These are phyloP conservation scores for Sebastes oblongus DNA, from an alignment of 2,797 vertebrate genomes.

Conservation along the genomic window DNA sequence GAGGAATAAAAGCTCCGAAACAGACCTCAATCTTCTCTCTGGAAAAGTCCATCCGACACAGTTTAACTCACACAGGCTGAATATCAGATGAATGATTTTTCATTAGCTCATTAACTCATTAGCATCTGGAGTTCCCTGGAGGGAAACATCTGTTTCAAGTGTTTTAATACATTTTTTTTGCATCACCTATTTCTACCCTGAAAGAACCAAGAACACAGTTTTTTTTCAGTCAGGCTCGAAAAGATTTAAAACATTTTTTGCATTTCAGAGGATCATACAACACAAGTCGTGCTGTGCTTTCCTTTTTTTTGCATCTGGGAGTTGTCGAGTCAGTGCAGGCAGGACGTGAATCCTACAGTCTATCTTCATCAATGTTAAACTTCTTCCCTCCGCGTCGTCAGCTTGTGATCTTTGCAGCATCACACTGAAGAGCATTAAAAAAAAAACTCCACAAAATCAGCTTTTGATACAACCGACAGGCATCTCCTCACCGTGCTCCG, in stretches of 20 bases:
- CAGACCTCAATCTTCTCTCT: constrained; percentile 8
- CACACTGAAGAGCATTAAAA: background rate
- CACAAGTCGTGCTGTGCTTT: constrained; percentile 30
- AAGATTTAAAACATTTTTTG: constrained; percentile 29
- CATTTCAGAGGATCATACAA: constrained; percentile 27
- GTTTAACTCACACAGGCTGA: background rate
- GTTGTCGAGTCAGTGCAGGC: constrained; percentile 21
- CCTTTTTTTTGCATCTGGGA: constrained; percentile 47
- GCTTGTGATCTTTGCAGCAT: background rate
- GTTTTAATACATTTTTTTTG: constrained; percentile 20
- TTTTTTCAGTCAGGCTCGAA: constrained; percentile 17
- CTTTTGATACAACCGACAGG: constrained; percentile 1
- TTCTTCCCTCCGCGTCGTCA: background rate
- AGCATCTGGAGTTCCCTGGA: background rate
- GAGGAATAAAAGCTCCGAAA: constrained; percentile 10
- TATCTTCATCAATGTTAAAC: background rate
- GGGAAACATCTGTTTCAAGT: constrained; percentile 32
- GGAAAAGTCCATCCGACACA: background rate
- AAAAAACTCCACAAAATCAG: constrained; percentile 1
- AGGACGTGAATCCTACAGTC: background rate
- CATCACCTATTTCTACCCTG: constrained; percentile 45
- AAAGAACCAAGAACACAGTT: constrained; percentile 33
- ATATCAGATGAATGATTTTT: background rate
- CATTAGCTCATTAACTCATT: background rate
- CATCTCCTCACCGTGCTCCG: constrained; percentile 10